Evolutionary conservation across 2,113 vertebrate genomes (phyloP).

Genomic region (Saccopteryx bilineata): DNA sequence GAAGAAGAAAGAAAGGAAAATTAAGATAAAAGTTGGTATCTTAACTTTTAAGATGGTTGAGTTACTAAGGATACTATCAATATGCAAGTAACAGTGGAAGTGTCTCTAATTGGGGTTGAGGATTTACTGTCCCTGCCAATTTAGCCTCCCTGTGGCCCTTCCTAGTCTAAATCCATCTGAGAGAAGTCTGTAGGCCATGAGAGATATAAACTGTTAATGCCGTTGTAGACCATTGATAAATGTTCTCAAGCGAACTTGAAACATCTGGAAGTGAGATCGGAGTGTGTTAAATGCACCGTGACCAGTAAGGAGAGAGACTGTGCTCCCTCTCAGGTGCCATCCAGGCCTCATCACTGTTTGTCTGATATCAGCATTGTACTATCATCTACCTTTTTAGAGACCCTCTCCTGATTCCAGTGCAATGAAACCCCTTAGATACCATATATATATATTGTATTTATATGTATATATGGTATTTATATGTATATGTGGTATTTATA

Average conservation of each 20-base stretch:
- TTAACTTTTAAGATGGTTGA: background rate
- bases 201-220: background rate
- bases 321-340: background rate
- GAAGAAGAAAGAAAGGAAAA: accelerated
- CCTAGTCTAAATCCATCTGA: background rate
- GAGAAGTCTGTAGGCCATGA: background rate
- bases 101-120: background rate
- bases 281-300: background rate
- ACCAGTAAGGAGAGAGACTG: background rate
- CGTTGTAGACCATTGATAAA: background rate
- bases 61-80: background rate
- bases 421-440: background rate
- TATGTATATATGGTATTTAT: too few relatives aligned
- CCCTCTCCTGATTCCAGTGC: background rate
- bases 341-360: too few relatives aligned
- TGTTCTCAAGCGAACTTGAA: background rate
- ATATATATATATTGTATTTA: too few relatives aligned
- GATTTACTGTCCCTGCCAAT: background rate
- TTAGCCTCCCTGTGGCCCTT: background rate
- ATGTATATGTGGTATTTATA: too few relatives aligned
- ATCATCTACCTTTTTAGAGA: background rate
- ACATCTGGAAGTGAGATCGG: background rate
- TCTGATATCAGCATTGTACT: background rate
- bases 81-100: background rate
- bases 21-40: background rate